phyloP scores from a whole-genome alignment of 2,797 vertebrate genomes.

The Nyctibius grandis region DNA sequence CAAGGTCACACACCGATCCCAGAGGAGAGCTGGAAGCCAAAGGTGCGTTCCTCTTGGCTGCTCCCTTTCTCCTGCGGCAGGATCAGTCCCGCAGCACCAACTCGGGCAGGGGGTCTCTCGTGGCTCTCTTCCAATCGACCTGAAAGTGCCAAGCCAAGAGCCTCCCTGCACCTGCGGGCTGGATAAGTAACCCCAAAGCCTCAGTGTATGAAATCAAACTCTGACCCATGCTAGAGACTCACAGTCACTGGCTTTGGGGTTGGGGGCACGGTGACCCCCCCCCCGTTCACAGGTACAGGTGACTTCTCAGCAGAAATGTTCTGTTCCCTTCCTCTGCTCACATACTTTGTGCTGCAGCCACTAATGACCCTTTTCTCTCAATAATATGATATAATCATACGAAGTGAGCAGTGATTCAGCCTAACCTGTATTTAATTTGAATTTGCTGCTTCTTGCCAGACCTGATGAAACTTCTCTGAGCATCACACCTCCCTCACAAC shows the following conservation, averaged over 20 bases:
- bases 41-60: accelerated
- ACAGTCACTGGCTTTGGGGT: accelerated
- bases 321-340: not conserved
- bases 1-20: not conserved
- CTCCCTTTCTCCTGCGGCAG: not conserved
- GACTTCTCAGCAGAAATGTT: not conserved
- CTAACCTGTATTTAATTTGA: conserved; percentile 10
- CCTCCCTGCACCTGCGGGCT: accelerated
- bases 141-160: not conserved
- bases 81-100: accelerated
- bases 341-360: not conserved
- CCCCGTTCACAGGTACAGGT: too few relatives aligned
- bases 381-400: not conserved
- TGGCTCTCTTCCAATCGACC: accelerated
- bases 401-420: not conserved
- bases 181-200: not conserved
- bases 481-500: not conserved
- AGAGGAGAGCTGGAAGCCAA: not conserved
- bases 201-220: accelerated
- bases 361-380: not conserved
- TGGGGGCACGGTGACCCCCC: not conserved
- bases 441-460: not conserved
- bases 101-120: accelerated
- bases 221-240: accelerated
- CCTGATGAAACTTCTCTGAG: not conserved